Evolutionary conservation across 1,140 invertebrate genomes (phyloP), one percentile per base, ranked within the genome.

Genomic region (Rhopalosiphum padi): DNA sequence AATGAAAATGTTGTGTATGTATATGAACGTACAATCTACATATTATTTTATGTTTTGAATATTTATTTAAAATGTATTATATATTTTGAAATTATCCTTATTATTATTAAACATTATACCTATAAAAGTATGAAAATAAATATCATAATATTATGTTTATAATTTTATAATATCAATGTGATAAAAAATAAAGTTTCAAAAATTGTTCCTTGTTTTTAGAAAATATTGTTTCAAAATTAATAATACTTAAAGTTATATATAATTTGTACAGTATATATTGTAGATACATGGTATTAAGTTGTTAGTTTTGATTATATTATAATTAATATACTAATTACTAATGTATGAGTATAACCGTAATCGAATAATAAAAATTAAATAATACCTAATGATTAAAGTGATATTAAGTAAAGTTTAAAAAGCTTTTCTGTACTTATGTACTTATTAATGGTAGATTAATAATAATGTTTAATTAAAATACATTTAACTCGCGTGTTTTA

Each of bases 391-490:
- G 0, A 30, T 21, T 48, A 18, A 23, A 18, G 4, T 25, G 25
- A 43, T n/a, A 21, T 4, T 11, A 35, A 48, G 15, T 7, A 46
- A 51, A 21, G 30, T 35, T 88, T 48, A 48, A 23, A 48, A 88
- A 46, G 35, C 46, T 18, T 21, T 22, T 35, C 6, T 9, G 30
- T 18, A 35, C 18, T 18, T 15, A 18, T 43, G 15, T n/a, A 25
- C 3, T 51, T 51, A 51, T 51, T 68, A 77, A 77, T 77, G n/a
- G 15, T 18, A 77, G 30, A n/a, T n/a, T n/a, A 53, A 55, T 55
- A 15, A n/a, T 25, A 23, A 89, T 18, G 37, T 89, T 89, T 89
- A 53, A 89, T 89, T 89, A 55, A 89, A 55, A 41, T 55, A 53
- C 25, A 35, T 37, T 22, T 37, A 51, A 22, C 21, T 51, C 1